phyloP scores from a whole-genome alignment of 1,140 invertebrate species.

The Ridgeia piscesae region DNA sequence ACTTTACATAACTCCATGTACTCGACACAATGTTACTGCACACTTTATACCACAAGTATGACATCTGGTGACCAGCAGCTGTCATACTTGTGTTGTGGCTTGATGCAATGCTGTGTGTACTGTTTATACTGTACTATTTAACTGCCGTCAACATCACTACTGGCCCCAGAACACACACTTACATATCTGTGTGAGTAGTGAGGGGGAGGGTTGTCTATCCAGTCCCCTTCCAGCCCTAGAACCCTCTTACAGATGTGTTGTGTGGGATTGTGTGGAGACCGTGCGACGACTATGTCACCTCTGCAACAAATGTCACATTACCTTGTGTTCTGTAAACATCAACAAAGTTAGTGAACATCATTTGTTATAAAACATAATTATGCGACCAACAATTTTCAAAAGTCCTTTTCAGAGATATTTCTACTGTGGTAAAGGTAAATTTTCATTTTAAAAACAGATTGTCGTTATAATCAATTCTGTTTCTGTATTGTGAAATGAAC shows the following conservation, averaged over 20 bases:
- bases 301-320: constrained; percentile 41
- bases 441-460: background rate
- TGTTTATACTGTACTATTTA: background rate
- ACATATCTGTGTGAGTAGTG: constrained; percentile 11
- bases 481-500: background rate
- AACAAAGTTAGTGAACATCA: too few relatives aligned
- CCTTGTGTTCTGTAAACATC: too few relatives aligned
- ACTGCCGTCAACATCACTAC: background rate
- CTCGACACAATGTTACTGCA: background rate
- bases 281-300: constrained; percentile 82
- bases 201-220: constrained; percentile 33
- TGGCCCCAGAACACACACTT: background rate
- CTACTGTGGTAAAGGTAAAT: background rate
- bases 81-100: too few relatives aligned
- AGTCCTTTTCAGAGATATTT: background rate
- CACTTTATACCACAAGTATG: background rate
- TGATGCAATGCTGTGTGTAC: too few relatives aligned
- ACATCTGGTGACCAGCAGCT: too few relatives aligned
- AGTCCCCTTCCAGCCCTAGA: constrained; percentile 48
- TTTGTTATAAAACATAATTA: too few relatives aligned
- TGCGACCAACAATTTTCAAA: too few relatives aligned
- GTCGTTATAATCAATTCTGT: background rate
- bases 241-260: constrained; percentile 86
- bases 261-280: constrained; percentile 75
- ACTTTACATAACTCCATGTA: too few relatives aligned